phyloP scores from a whole-genome alignment of 2,888 invertebrate species.

The Agriopis leucophaearia region DNA sequence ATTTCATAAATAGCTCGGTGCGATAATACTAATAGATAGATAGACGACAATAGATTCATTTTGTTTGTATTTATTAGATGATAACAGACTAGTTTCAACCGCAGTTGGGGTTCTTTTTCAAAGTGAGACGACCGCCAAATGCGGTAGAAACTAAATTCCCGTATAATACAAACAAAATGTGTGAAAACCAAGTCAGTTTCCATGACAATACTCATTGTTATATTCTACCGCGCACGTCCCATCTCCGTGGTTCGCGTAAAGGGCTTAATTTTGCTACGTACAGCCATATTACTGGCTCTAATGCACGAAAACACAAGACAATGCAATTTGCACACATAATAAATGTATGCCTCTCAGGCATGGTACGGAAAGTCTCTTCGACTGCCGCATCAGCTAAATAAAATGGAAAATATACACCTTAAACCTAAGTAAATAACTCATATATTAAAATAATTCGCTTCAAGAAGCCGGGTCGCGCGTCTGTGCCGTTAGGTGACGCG shows the following conservation, averaged over 20 bases:
- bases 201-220: conserved; percentile 27
- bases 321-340: conserved; percentile 23
- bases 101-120: no score
- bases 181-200: no score
- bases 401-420: conserved; percentile 50
- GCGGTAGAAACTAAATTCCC: no score
- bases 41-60: conserved; percentile 30
- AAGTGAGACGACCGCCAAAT: no score
- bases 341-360: conserved; percentile 33
- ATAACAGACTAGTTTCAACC: no score
- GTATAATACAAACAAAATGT: no score
- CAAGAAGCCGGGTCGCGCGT: conserved; percentile 46
- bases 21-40: conserved; percentile 27
- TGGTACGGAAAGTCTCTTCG: conserved; percentile 11
- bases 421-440: conserved; percentile 45
- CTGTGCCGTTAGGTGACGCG: conserved; percentile 38
- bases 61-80: no score
- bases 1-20: conserved; percentile 48
- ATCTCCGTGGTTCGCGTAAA: neutral
- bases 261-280: conserved; percentile 17
- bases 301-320: conserved; percentile 29
- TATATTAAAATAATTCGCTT: conserved; percentile 55
- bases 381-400: conserved; percentile 31
- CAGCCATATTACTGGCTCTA: conserved; percentile 17
- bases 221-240: conserved; percentile 15